Conservation (phyloP, 2,888 invertebrate species). For the Gastracanthus pulcherrimus region DNA sequence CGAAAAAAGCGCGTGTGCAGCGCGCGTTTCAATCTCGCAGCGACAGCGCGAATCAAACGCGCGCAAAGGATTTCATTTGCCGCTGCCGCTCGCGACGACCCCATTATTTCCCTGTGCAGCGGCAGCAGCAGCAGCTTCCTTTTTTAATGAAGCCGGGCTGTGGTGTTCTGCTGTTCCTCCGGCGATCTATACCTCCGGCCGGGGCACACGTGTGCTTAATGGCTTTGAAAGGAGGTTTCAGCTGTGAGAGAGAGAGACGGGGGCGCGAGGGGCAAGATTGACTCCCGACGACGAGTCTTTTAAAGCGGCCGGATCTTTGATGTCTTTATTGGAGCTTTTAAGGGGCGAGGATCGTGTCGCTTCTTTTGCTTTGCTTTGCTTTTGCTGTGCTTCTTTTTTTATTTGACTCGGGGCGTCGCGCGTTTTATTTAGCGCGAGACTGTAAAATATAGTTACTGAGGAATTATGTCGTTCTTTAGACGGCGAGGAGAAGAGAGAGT, state of each 20-base stretch:
- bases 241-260: neutral
- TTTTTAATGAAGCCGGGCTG: conserved; percentile 45
- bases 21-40: conserved; percentile 23
- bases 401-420: neutral
- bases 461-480: conserved; percentile 30
- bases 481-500: too few relatives aligned
- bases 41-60: conserved; percentile 24
- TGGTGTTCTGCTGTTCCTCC: neutral
- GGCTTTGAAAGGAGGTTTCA: conserved; percentile 34
- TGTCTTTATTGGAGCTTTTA: conserved; percentile 54
- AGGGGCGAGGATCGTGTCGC: conserved; percentile 3
- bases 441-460: conserved; percentile 35
- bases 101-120: conserved; percentile 24
- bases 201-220: conserved; percentile 51
- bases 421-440: conserved; percentile 35
- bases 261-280: conserved; percentile 31
- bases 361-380: neutral
- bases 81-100: conserved; percentile 1
- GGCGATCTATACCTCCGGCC: neutral
- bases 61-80: conserved; percentile 43
- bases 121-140: neutral
- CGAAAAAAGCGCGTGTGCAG: conserved; percentile 6
- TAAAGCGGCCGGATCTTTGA: conserved; percentile 47
- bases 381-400: neutral
- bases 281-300: conserved; percentile 51